phyloP scores from a whole-genome alignment of 2,113 vertebrate genomes.

The Synchiropus splendidus region DNA sequence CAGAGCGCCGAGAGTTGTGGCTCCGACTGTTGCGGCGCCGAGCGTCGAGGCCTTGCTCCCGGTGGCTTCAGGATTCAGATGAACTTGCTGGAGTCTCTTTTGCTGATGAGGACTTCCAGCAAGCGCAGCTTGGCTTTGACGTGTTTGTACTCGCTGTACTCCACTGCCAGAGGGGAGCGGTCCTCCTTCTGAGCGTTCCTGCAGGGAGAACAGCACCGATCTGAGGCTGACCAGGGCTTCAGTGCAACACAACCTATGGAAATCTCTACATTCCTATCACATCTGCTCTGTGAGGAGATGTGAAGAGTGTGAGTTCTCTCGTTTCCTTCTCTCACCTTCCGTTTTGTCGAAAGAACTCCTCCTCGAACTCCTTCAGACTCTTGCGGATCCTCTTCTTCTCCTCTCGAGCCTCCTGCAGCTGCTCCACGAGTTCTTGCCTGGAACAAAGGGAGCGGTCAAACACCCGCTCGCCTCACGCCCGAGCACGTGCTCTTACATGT shows the following conservation, averaged over 20 bases:
- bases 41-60: too few species aligned
- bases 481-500: conserved; percentile 76
- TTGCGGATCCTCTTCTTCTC: conserved; percentile 93
- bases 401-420: conserved; percentile 89
- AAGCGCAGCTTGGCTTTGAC: conserved; percentile 91
- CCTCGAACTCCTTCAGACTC: conserved; percentile 92
- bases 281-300: too few species aligned
- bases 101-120: conserved; percentile 95
- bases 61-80: conserved; percentile 34
- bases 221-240: background rate
- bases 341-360: conserved; percentile 90
- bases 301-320: too few species aligned
- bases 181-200: conserved; percentile 96
- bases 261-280: too few species aligned
- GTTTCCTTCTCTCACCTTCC: conserved; percentile 88
- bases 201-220: conserved; percentile 13
- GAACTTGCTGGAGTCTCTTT: conserved; percentile 74
- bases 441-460: background rate
- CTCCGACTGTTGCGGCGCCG: too few species aligned
- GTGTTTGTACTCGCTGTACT: conserved; percentile 94
- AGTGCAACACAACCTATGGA: too few species aligned
- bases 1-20: too few species aligned
- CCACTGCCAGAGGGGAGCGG: conserved; percentile 81
- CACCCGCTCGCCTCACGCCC: background rate
- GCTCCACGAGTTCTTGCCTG: conserved; percentile 88